Base-by-base conservation (phyloP, 2,113 vertebrate genomes). In the Tympanuchus pallidicinctus region DNA sequence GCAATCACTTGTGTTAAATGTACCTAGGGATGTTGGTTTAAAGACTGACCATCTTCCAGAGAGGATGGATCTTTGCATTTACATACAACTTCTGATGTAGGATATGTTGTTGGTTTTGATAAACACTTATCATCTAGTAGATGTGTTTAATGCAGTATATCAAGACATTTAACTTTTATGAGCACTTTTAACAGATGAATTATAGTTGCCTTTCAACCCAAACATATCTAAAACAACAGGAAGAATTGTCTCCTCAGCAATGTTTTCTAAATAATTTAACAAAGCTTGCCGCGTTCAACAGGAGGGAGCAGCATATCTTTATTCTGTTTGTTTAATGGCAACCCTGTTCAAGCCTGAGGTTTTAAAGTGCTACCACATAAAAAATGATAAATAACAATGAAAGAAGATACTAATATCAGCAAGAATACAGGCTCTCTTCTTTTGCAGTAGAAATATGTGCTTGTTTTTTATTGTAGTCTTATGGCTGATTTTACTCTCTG, bases 21-120 rank as follows among this genome's bases (percentile, higher is more conserved):
- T 30, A 76, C n/a, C 24, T 36, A 45, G 50, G 10, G 5, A 43
- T 0, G 0, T 24, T n/a, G 8, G 7, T 8, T 89, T 64, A 57
- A 74, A 69, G 28, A 6, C 13, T 82, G 28, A 45, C 5, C 3
- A 3, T 54, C 36, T 45, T 66, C 8, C 40, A 56, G 45, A 11
- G 16, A 61, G 8, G 3, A n/a, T 0, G 20, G 30, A 27, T 25
- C 13, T 84, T 69, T 89, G 36, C 5, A 30, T 73, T 73, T 73
- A 21, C 25, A 5, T 21, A 48, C 11, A 45, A 70, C 21, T 36
- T 82, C 9, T 36, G 4, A 32, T 54, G 59, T 89, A 27, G 19
- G 76, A 10, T 34, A 18, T 2, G 7, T 0, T 73, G 80, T 63
- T 43, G 3, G 6, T 28, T 87, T 72, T 67, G 8, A 6, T 5